These are phyloP conservation scores for Chromoteleia sp. DNA, from an alignment of 2,888 invertebrate genomes.

Conservation along the genomic window DNA sequence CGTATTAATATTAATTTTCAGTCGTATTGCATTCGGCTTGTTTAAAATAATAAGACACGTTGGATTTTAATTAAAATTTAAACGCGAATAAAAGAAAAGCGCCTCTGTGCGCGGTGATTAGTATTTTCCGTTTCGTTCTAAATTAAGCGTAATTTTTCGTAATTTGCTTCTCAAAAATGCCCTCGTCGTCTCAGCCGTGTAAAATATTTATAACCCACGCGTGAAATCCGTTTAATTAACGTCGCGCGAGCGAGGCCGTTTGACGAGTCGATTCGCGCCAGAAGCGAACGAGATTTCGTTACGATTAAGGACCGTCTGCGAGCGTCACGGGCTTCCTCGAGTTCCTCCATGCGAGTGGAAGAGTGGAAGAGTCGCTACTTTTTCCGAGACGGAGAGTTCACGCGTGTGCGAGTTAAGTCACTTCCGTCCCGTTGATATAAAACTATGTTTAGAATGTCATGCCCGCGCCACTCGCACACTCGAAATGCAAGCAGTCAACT, in stretches of 20 bases:
- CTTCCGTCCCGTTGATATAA: conserved; percentile 46
- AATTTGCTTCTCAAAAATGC: no score
- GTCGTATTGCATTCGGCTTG: not conserved
- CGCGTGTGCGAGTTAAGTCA: conserved; percentile 46
- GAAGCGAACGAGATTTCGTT: not conserved
- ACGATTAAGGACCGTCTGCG: no score
- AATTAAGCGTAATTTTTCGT: not conserved
- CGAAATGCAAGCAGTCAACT: conserved; percentile 65
- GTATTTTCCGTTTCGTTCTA: not conserved
- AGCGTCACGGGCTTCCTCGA: no score
- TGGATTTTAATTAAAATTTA: conserved; percentile 32
- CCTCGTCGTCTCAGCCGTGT: not conserved
- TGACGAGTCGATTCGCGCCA: no score
- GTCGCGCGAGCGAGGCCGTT: no score
- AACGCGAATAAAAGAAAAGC: not conserved
- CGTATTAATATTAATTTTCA: conserved; percentile 15
- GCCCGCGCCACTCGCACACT: conserved; percentile 31
- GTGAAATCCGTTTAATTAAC: not conserved
- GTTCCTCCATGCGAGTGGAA: no score
- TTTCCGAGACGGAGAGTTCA: not conserved
- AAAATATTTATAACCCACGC: not conserved
- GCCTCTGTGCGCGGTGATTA: not conserved
- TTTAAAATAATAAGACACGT: conserved; percentile 27
- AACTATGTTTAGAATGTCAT: conserved; percentile 61
- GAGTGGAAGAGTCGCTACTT: not conserved